Evolutionary conservation across 2,888 invertebrate species (phyloP), one percentile per base, ranked within the genome.

Genomic region (Dynastes grantii): DNA sequence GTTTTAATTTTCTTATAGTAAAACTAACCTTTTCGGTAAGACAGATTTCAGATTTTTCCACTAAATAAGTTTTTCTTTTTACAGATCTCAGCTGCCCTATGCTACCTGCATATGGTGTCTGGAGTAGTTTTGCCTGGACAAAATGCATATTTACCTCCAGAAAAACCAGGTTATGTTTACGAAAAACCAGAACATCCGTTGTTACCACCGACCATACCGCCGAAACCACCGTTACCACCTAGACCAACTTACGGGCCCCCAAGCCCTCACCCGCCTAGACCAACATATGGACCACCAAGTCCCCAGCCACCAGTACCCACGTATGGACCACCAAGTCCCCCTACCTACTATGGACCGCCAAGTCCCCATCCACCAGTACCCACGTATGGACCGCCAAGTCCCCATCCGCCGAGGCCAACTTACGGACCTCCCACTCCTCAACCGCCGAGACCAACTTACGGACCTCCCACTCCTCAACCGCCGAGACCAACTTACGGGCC

Each of bases 141-240:
- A 80, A 94, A 94, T 86, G 93, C 93, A 77, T 96, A 96, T 89
- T 91, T 96, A 76, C 96, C 96, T 27, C 92, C 92, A 2, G 92
- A 91, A 85, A 93, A 93, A 83, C 81, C 83, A 16, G 95, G 95
- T 16, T 96, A 96, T 88, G 91, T 91, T 83, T 96, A 96, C 87
- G 91, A 92, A n/a, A 91, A 91, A 63, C 95, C 96, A 1, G 82
- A 58, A 22, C 58, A 73, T 45, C 73, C 73, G 45, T 22, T 73
- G 27, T 22, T 29, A 16, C 55, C 71, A 87, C 8, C 89, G 92
- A 79, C 92, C 93, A 0, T 93, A 93, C 91, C 92, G 0, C 89
- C 85, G 40, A 83, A 85, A 58, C 83, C 84, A 76, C 83, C 83
- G 78, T 70, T 78, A 58, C 83, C 83, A 65, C 78, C 78, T 58